A percentile compares a stretch with the other conserved stretches of the same genome.
phyloP scores from a whole-genome alignment of 2,888 invertebrate species.

The Sesia apiformis region DNA sequence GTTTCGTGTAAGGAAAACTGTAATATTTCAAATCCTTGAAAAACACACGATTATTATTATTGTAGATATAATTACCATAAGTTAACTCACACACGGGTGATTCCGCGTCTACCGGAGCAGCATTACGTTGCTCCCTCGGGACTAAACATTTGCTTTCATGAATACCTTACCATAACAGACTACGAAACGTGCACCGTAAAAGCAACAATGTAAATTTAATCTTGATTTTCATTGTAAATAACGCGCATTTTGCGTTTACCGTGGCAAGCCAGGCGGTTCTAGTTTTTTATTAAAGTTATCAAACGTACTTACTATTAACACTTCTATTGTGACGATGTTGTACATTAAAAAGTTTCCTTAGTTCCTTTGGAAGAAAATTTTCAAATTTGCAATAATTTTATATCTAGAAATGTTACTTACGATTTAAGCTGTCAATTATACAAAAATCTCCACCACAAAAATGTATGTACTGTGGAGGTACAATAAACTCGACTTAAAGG shows the following conservation, averaged over 20 bases:
- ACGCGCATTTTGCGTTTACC: conserved; percentile 20
- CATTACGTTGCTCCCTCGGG: conserved; percentile 33
- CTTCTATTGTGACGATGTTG: too few relatives aligned
- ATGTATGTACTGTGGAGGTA: too few relatives aligned
- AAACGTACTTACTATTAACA: too few relatives aligned
- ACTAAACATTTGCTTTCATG: conserved; percentile 63
- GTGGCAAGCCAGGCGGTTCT: conserved; percentile 1
- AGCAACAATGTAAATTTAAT: conserved; percentile 68
- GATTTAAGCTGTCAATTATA: too few relatives aligned
- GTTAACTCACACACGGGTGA: conserved; percentile 40
- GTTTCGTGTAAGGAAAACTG: too few relatives aligned
- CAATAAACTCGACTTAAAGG: too few relatives aligned
- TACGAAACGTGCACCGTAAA: conserved; percentile 35
- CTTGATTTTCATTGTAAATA: conserved; percentile 51
- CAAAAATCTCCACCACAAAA: too few relatives aligned
- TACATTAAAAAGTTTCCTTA: too few relatives aligned
- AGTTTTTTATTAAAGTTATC: conserved; percentile 11
- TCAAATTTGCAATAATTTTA: too few relatives aligned
- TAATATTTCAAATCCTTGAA: too few relatives aligned
- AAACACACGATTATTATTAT: conserved; percentile 20
- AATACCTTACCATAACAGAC: conserved; percentile 65
- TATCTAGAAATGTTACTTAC: too few relatives aligned
- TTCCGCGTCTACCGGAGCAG: conserved; percentile 27
- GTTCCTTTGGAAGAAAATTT: too few relatives aligned
- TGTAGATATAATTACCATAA: conserved; percentile 63